Evolutionary conservation across 2,113 vertebrate species (phyloP).

Genomic region (Ceyx cyanopectus): DNA sequence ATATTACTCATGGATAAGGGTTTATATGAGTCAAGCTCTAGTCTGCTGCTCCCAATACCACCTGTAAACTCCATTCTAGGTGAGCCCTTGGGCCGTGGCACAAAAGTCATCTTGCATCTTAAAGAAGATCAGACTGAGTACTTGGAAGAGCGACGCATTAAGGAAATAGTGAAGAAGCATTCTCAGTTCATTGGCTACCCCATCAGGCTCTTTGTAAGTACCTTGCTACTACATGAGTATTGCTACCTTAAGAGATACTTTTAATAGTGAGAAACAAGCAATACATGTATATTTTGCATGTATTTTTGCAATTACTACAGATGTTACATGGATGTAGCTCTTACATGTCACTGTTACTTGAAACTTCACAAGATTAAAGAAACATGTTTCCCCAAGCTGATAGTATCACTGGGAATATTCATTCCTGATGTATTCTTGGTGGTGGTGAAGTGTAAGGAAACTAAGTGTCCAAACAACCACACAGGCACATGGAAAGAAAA

Average conservation of each 20-base stretch:
- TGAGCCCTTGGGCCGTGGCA: slow-evolving; percentile 84
- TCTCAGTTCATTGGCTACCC: slow-evolving; percentile 89
- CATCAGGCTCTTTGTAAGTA: slow-evolving; percentile 83
- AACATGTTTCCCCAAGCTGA: accelerated
- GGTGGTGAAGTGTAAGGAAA: too few relatives aligned
- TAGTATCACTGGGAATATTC: accelerated
- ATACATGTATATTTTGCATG: accelerated
- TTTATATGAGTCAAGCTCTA: neutral
- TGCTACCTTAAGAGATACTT: accelerated
- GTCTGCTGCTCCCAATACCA: neutral
- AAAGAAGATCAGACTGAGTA: slow-evolving; percentile 87
- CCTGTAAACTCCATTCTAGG: neutral
- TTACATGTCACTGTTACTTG: accelerated
- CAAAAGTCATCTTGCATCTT: slow-evolving; percentile 85
- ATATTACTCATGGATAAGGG: too few relatives aligned
- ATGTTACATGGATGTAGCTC: accelerated
- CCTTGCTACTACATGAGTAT: accelerated
- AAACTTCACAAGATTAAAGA: accelerated
- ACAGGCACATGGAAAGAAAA: accelerated
- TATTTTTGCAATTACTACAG: accelerated
- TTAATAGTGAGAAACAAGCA: accelerated
- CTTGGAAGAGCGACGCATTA: slow-evolving; percentile 82
- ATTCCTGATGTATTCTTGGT: accelerated
- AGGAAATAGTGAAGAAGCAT: slow-evolving; percentile 88
- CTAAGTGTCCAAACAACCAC: accelerated